These are phyloP conservation scores for Tiaroga cobitis DNA, from an alignment of 2,797 vertebrate genomes.

Conservation along the genomic window DNA sequence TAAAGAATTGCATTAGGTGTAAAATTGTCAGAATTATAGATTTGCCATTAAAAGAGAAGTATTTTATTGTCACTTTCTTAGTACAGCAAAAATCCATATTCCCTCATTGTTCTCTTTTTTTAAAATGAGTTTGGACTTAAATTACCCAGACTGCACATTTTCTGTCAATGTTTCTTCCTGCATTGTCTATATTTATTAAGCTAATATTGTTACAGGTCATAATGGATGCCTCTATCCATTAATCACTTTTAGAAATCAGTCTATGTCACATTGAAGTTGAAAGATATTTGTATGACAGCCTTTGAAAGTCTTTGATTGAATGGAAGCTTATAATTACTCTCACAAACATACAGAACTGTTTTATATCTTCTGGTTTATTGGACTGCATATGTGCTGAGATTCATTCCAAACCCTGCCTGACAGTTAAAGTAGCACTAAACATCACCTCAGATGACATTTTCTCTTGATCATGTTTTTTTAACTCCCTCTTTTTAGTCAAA, in stretches of 20 bases:
- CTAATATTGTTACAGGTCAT: not conserved
- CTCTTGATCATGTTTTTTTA: constrained; percentile 25
- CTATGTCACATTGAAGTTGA: not conserved
- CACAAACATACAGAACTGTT: not conserved
- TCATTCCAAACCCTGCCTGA: not conserved
- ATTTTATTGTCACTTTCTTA: not conserved
- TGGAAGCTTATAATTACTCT: not conserved
- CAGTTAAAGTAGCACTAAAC: not conserved
- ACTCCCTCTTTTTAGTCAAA: constrained; percentile 27
- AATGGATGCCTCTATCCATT: not conserved
- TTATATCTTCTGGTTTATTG: not conserved
- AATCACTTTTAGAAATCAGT: not conserved
- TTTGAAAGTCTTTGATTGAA: not conserved
- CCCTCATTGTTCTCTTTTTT: not conserved
- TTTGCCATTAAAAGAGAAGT: not conserved
- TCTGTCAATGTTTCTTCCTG: not conserved
- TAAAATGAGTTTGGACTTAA: not conserved
- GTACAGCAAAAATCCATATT: not conserved
- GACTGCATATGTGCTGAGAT: not conserved
- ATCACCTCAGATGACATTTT: constrained; percentile 46
- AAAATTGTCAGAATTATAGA: not conserved
- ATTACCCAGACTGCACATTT: not conserved
- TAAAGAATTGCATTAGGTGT: not conserved
- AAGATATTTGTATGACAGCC: not conserved
- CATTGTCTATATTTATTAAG: not conserved